Percentiles rank a stretch among this genome's conserved stretches.
Conservation (phyloP, 2,888 invertebrate species). For the Gari tellinella region DNA sequence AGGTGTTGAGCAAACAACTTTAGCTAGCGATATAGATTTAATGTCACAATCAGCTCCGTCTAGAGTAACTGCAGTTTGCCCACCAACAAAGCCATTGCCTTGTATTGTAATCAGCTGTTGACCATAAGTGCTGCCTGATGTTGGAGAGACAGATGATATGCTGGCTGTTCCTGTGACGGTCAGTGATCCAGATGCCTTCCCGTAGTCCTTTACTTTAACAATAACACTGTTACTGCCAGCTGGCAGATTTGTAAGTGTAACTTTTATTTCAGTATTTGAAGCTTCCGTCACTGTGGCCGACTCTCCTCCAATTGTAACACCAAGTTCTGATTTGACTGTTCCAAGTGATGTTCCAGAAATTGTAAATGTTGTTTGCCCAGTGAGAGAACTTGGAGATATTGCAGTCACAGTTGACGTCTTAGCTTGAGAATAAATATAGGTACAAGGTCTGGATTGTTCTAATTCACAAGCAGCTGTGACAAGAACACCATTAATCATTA, state of each 20-base stretch:
- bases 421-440: constrained; percentile 46
- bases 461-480: constrained; percentile 31
- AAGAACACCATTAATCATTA: constrained; percentile 14
- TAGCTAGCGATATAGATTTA: constrained; percentile 35
- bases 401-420: constrained; percentile 59
- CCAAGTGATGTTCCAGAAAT: constrained; percentile 63
- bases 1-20: constrained; percentile 56
- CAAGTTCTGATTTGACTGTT: constrained; percentile 21
- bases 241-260: constrained; percentile 60
- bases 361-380: constrained; percentile 46
- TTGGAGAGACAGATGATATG: constrained; percentile 50
- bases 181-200: constrained; percentile 35
- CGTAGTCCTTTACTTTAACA: constrained; percentile 43
- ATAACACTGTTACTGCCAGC: constrained; percentile 55
- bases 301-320: constrained; percentile 62
- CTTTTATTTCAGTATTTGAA: constrained; percentile 58
- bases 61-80: constrained; percentile 51
- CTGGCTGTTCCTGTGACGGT: constrained; percentile 33
- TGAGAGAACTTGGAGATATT: constrained; percentile 45
- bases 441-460: constrained; percentile 18
- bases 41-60: constrained; percentile 40
- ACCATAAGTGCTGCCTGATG: constrained; percentile 66
- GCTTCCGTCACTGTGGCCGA: constrained; percentile 54
- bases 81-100: constrained; percentile 69
- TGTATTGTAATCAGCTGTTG: constrained; percentile 47